A percentile compares a stretch with the other conserved stretches of the same genome.
Conservation (phyloP, 1,140 invertebrate genomes). For the Probaryconus sp. region DNA sequence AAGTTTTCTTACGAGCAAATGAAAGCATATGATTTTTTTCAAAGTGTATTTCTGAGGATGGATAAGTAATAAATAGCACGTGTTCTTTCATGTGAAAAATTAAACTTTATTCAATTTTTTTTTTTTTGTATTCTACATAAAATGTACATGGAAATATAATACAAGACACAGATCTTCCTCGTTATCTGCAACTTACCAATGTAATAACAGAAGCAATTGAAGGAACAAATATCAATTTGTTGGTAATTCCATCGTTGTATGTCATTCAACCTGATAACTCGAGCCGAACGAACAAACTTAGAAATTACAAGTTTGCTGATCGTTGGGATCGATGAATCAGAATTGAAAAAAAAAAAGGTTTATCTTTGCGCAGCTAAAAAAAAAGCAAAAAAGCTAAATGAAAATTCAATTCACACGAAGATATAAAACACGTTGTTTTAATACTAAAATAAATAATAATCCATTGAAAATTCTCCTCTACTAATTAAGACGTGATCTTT, state of each 20-base stretch:
- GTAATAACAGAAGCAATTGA: too few relatives aligned
- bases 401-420: not conserved
- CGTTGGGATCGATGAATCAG: slow-evolving; percentile 77
- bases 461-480: too few relatives aligned
- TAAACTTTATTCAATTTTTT: too few relatives aligned
- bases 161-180: too few relatives aligned
- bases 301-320: slow-evolving; percentile 77
- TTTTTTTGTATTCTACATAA: too few relatives aligned
- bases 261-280: slow-evolving; percentile 73
- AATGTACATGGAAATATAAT: too few relatives aligned
- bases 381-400: not conserved
- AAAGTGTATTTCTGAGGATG: not conserved
- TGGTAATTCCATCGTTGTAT: slow-evolving; percentile 22
- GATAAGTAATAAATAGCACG: not conserved
- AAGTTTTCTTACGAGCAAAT: slow-evolving; percentile 25
- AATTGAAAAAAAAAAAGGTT: slow-evolving; percentile 59
- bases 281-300: slow-evolving; percentile 79
- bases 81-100: not conserved
- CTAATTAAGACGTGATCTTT: too few relatives aligned
- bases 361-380: not conserved
- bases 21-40: not conserved
- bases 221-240: too few relatives aligned
- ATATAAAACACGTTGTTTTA: too few relatives aligned
- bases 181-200: too few relatives aligned
- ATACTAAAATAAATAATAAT: too few relatives aligned